Conservation (phyloP, 2,113 vertebrate genomes). For the Ibidorhyncha struthersii region DNA sequence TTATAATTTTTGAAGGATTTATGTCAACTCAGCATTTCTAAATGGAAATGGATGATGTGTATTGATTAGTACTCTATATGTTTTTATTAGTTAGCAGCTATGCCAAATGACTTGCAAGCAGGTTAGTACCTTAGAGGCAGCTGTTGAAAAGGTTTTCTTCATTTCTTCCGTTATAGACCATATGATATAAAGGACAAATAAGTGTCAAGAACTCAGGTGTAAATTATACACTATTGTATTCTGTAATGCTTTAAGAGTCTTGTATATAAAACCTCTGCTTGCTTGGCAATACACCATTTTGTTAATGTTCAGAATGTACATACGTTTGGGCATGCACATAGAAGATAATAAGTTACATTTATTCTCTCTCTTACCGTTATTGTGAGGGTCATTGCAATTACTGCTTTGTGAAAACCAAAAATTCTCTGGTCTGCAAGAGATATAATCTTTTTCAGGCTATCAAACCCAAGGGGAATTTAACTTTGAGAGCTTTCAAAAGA, state of each 20-base stretch:
- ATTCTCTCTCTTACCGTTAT: not conserved
- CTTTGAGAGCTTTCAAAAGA: not conserved
- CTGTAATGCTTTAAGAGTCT: not conserved
- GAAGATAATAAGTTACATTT: not conserved
- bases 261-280: not conserved
- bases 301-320: not conserved
- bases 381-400: not conserved
- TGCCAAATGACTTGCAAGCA: not conserved
- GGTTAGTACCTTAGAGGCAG: not conserved
- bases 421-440: not conserved
- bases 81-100: not conserved
- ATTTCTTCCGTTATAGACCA: constrained; percentile 40
- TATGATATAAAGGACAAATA: constrained; percentile 5
- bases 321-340: not conserved
- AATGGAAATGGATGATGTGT: not conserved
- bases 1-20: not conserved
- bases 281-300: not conserved
- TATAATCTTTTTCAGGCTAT: not conserved
- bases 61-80: not conserved
- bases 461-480: not conserved
- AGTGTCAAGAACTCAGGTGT: not conserved
- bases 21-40: not conserved
- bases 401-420: not conserved
- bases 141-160: not conserved
- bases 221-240: not conserved